Evolutionary conservation across 2,797 vertebrate species (phyloP).

Genomic region (Eulemur mongoz): DNA sequence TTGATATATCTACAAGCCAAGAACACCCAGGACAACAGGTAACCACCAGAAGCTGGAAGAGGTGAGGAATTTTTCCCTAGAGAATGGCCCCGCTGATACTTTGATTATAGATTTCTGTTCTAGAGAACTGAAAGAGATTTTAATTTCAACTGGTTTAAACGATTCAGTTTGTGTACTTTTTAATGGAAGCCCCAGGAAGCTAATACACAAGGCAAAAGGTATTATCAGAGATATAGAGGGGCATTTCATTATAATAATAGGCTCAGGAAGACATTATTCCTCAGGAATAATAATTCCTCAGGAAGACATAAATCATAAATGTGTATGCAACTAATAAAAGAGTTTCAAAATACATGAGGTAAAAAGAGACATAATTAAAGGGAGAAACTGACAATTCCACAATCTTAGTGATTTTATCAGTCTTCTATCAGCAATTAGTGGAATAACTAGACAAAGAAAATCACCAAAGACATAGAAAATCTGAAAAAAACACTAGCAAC

Average conservation of each 20-base stretch:
- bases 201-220: neutral
- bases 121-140: neutral
- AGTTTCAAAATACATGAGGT: neutral
- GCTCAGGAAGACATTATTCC: neutral
- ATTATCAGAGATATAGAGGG: neutral
- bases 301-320: neutral
- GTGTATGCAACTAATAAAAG: neutral
- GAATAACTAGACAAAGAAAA: neutral
- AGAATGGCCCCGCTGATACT: neutral
- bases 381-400: neutral
- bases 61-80: neutral
- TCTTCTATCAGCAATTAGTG: conserved; percentile 3
- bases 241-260: neutral
- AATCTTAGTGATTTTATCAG: neutral
- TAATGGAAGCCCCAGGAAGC: neutral
- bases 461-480: conserved; percentile 14
- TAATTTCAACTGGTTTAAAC: neutral
- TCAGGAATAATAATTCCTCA: neutral
- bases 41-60: neutral
- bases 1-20: neutral
- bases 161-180: neutral
- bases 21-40: neutral
- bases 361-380: neutral
- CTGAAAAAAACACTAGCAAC: neutral
- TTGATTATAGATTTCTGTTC: neutral